Evolutionary conservation across 2,888 invertebrate genomes (phyloP), one percentile per base, ranked within the genome.

Genomic region (Drosophila kanekoi): DNA sequence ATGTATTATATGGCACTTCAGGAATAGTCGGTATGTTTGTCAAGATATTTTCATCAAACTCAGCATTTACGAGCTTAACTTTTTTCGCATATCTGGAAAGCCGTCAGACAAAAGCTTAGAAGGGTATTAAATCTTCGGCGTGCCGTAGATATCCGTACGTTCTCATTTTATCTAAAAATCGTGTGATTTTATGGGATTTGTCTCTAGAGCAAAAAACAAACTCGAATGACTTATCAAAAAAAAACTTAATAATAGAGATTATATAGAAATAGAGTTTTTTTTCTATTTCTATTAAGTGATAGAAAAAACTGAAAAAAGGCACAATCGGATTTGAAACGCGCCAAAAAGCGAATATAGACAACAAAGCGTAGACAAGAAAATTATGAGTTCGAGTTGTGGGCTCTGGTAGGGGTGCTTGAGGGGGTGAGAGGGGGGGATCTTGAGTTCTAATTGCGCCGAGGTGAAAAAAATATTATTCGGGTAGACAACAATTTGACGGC

Each of bases 301-400:
- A 18, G 3, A 45, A 54, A 20, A 16, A 58, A 37, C 10, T 10
- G 1, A 14, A 14, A 40, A 20, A 32, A 28, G 43, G 33, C 28
- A 56, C 37, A 76, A 75, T 72, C 67, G 51, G 62, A 76, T 75
- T 77, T 8, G 62, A 45, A 43, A 76, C 71, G 71, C 76, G 48
- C 44, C 43, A 54, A 71, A 71, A 77, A 59, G 51, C 72, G 63
- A 72, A 77, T 35, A 43, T 49, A 37, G 13, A 44, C 32, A 77
- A 32, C 68, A 77, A 76, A 68, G 14, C 4, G 49, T 8, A 71
- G 41, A 54, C 28, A 32, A 33, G 54, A 58, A 66, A 75, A 75
- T 60, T 57, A 75, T 41, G 41, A 53, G 18, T 65, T 40, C 16
- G n/a, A 37, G 8, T 14, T 23, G 6, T n/a, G 8, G 11, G 20